Evolutionary conservation across 2,888 invertebrate species (phyloP), one percentile per base, ranked within the genome.

Genomic region (Trichopria drosophilae): DNA sequence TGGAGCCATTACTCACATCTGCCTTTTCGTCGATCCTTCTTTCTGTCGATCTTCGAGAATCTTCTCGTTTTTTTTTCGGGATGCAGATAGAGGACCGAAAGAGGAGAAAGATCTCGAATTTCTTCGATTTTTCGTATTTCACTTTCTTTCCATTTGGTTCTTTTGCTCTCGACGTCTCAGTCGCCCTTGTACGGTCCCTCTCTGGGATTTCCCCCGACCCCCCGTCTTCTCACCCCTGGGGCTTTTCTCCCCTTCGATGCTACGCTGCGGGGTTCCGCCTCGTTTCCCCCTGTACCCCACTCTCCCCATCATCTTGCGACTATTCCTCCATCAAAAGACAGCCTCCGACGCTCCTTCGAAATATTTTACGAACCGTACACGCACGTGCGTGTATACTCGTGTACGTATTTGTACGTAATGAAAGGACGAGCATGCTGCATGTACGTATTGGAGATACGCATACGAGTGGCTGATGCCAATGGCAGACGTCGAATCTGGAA

Each of bases 331-430:
- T 26, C n/a, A n/a, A n/a, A n/a, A n/a, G n/a, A n/a, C n/a, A n/a
- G n/a, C n/a, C n/a, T n/a, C n/a, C n/a, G 26, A 9, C 9, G 19
- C 31, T 50, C 46, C 44, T 41, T 40, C 64, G 61, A 65, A 68
- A 68, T 67, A 65, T 66, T 66, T 67, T 61, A 67, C 64, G 57
- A 59, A 61, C 52, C 59, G 53, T 61, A 65, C 58, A n/a, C n/a
- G n/a, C n/a, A n/a, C n/a, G n/a, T n/a, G n/a, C n/a, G n/a, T n/a
- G n/a, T n/a, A n/a, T n/a, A n/a, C n/a, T n/a, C n/a, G n/a, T n/a
- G n/a, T n/a, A n/a, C n/a, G n/a, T n/a, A n/a, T n/a, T n/a, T n/a
- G n/a, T n/a, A n/a, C n/a, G n/a, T n/a, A 7, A 12, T 10, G 10
- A 16, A 32, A 39, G 15, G 13, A 40, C 12, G 32, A 31, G 16